A percentile compares a stretch with the other conserved stretches of the same genome.
Conservation (phyloP, 2,113 vertebrate genomes). For the Percopsis transmontana region DNA sequence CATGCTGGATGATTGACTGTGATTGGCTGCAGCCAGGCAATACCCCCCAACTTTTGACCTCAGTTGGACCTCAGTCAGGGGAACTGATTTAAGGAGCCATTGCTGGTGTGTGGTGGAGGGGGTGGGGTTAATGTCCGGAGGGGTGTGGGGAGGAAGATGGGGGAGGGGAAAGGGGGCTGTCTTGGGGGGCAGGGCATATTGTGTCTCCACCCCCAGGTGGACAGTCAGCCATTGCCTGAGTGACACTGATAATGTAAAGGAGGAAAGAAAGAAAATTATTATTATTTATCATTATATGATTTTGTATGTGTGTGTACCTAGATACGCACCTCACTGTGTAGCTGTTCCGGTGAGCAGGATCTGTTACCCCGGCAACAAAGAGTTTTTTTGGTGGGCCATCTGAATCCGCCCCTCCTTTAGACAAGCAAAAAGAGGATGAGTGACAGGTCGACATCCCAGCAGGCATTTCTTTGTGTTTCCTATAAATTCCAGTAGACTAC, state of each 20-base stretch:
- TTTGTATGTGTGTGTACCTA: background rate
- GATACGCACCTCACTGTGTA: slow-evolving; percentile 75
- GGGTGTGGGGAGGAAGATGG: slow-evolving; percentile 68
- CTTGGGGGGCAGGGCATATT: slow-evolving; percentile 55
- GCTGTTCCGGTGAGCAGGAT: slow-evolving; percentile 70
- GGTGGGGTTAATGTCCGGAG: slow-evolving; percentile 64
- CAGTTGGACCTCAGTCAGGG: no score
- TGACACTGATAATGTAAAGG: slow-evolving; percentile 59
- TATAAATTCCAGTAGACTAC: no score
- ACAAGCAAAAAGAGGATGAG: no score
- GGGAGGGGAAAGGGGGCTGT: slow-evolving; percentile 63
- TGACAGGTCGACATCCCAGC: no score
- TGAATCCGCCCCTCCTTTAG: slow-evolving; percentile 81
- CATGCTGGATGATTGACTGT: no score
- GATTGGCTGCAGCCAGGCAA: no score
- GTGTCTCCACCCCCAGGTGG: slow-evolving; percentile 53
- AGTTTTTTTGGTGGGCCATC: slow-evolving; percentile 83
- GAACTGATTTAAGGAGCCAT: no score
- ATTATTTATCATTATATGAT: background rate
- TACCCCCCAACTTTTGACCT: no score
- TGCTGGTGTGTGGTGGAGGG: background rate
- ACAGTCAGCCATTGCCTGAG: slow-evolving; percentile 63
- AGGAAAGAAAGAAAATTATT: background rate
- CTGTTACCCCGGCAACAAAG: slow-evolving; percentile 80
- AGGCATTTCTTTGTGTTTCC: no score